Percentiles rank a stretch among this genome's conserved stretches.
phyloP scores from a whole-genome alignment of 2,888 invertebrate species.

The Ormyrus nitidulus region DNA sequence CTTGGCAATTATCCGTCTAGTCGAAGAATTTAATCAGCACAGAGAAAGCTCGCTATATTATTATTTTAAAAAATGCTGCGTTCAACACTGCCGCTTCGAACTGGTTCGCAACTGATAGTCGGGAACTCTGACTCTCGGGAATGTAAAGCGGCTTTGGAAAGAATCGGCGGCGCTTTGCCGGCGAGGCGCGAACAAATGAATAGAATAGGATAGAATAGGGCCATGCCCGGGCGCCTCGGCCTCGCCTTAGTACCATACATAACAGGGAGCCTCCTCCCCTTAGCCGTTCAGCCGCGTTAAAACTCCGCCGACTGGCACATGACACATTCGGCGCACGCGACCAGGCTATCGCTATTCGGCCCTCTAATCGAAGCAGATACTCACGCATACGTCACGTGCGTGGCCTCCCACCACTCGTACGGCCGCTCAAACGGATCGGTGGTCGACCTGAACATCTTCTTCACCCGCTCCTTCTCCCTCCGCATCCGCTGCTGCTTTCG shows the following conservation, averaged over 20 bases:
- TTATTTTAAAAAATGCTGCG: too few relatives aligned
- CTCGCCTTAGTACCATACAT: neutral
- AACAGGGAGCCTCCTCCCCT: neutral
- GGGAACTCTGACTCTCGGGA: too few relatives aligned
- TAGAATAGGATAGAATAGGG: too few relatives aligned
- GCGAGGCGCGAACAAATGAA: too few relatives aligned
- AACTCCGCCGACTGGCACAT: slow-evolving; percentile 16
- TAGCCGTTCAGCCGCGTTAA: slow-evolving; percentile 21
- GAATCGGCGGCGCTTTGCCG: too few relatives aligned
- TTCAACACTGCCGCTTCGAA: too few relatives aligned
- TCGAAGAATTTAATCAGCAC: too few relatives aligned
- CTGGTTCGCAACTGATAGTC: too few relatives aligned
- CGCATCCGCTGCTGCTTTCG: neutral
- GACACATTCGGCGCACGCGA: slow-evolving; percentile 40
- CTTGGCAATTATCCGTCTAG: too few relatives aligned
- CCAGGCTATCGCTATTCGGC: neutral
- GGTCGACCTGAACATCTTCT: slow-evolving; percentile 52
- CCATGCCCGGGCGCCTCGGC: too few relatives aligned
- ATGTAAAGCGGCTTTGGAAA: too few relatives aligned
- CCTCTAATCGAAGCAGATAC: slow-evolving; percentile 37
- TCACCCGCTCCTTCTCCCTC: slow-evolving; percentile 12
- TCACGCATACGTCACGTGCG: slow-evolving; percentile 61
- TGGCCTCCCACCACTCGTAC: slow-evolving; percentile 59
- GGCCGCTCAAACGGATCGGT: slow-evolving; percentile 58
- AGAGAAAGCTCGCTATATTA: too few relatives aligned